phyloP scores from a whole-genome alignment of 2,113 vertebrate genomes.

The Larimichthys crocea region DNA sequence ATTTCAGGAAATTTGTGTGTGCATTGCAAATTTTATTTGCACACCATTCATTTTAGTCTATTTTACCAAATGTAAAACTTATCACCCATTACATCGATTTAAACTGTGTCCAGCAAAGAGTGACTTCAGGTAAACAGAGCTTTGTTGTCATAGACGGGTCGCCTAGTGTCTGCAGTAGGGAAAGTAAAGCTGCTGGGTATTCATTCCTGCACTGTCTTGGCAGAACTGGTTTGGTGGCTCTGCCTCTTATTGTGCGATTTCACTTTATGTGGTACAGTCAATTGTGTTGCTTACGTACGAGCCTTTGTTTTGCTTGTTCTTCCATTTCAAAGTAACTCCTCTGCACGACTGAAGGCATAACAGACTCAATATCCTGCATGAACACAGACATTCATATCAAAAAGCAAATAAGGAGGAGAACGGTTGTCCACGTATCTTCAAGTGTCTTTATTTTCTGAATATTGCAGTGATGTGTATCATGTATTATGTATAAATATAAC shows the following conservation, averaged over 20 bases:
- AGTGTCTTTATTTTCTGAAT: constrained; percentile 72
- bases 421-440: constrained; percentile 10
- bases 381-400: constrained; percentile 15
- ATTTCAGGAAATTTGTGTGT: neutral
- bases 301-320: constrained; percentile 40
- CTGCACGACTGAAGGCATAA: neutral
- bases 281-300: constrained; percentile 39
- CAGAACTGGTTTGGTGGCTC: constrained; percentile 68
- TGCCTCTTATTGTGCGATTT: constrained; percentile 60
- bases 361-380: neutral
- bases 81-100: neutral
- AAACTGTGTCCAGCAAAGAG: neutral
- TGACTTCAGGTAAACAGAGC: constrained; percentile 2
- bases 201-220: constrained; percentile 45
- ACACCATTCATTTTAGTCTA: neutral
- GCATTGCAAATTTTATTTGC: neutral
- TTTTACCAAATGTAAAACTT: too few species aligned
- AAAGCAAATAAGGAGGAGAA: constrained; percentile 4
- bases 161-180: constrained; percentile 3
- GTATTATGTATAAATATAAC: constrained; percentile 57
- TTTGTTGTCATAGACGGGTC: constrained; percentile 4
- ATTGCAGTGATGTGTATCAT: constrained; percentile 32
- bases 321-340: constrained; percentile 39
- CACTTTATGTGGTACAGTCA: constrained; percentile 46
- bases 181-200: constrained; percentile 45